Evolutionary conservation across 2,797 vertebrate genomes (phyloP).

Genomic region (Eptatretus atami): DNA sequence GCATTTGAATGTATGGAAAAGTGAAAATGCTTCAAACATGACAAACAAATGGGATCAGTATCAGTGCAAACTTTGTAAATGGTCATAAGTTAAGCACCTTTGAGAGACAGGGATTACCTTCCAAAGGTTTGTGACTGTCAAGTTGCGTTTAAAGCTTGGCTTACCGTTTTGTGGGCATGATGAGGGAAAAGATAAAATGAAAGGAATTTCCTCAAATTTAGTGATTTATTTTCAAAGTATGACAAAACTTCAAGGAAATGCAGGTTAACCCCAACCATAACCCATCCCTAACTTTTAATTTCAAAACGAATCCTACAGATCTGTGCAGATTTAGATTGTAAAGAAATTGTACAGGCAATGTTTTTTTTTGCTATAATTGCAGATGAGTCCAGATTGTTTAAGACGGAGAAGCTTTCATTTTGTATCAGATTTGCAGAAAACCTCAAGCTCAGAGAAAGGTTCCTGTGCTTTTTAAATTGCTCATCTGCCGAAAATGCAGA

Average conservation of each 20-base stretch:
- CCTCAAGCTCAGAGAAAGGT: too few relatives aligned
- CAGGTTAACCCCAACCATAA: too few relatives aligned
- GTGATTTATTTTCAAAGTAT: conserved; percentile 3
- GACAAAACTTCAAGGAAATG: background rate
- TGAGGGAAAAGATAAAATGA: background rate
- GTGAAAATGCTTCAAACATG: too few relatives aligned
- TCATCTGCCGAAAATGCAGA: too few relatives aligned
- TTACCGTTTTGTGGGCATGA: background rate
- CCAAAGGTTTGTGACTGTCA: conserved; percentile 2
- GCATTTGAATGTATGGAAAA: too few relatives aligned
- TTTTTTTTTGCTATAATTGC: background rate
- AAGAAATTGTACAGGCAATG: conserved; percentile 3
- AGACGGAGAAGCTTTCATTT: background rate
- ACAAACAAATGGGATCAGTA: too few relatives aligned
- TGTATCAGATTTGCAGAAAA: conserved; percentile 4
- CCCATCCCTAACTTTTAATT: too few relatives aligned
- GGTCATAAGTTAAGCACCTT: background rate
- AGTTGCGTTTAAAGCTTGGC: conserved; percentile 4
- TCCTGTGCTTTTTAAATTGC: too few relatives aligned
- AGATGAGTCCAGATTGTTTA: conserved; percentile 5
- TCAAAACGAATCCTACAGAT: too few relatives aligned
- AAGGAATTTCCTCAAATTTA: background rate
- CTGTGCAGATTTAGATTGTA: background rate
- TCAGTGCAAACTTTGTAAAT: background rate
- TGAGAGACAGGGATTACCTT: conserved; percentile 5